A percentile compares a stretch with the other conserved stretches of the same genome.
Conservation (phyloP, 1,140 invertebrate species). For the Helicoverpa armigera region DNA sequence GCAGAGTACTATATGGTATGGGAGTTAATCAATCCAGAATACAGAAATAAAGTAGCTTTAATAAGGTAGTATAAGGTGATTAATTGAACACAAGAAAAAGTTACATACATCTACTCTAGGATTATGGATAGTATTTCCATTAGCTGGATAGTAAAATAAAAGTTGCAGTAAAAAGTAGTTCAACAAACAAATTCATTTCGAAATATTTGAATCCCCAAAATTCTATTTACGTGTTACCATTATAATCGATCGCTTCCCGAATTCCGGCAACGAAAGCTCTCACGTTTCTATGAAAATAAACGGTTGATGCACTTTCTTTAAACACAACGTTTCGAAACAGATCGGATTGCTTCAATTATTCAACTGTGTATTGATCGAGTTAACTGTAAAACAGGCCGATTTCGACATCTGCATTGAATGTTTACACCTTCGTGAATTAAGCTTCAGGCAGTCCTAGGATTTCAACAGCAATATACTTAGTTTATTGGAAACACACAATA, state of each 20-base stretch:
- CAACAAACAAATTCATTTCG: neutral
- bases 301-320: constrained; percentile 53
- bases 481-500: neutral
- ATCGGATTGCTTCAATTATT: constrained; percentile 63
- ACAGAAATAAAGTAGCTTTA: too few species aligned
- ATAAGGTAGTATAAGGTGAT: too few species aligned
- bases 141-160: too few species aligned
- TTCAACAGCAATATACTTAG: neutral
- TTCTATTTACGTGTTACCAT: neutral
- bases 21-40: neutral
- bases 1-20: neutral
- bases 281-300: constrained; percentile 47
- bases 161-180: too few species aligned
- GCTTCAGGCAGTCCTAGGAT: neutral
- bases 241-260: constrained; percentile 21
- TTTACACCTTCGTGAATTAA: constrained; percentile 39
- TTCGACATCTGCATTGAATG: constrained; percentile 54
- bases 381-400: constrained; percentile 39
- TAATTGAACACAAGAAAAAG: too few species aligned
- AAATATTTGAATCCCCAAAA: neutral
- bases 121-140: too few species aligned
- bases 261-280: constrained; percentile 27
- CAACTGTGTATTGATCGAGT: constrained; percentile 56
- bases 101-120: too few species aligned
- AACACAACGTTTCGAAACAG: constrained; percentile 51